These are phyloP conservation scores for Tromatobia lineatoria DNA, from an alignment of 2,888 invertebrate species.

Conservation along the genomic window DNA sequence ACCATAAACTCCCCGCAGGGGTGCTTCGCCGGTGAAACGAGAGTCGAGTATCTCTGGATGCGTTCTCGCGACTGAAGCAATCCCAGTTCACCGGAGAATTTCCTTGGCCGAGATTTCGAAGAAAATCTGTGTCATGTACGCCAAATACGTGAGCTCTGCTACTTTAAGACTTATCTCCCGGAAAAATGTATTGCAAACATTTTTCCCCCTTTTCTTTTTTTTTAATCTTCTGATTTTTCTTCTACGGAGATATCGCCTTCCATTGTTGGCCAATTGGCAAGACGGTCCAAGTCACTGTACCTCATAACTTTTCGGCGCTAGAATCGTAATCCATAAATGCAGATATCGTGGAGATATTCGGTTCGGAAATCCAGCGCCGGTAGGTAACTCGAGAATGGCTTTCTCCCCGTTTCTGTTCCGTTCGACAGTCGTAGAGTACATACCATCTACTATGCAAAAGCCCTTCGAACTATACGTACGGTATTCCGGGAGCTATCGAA, in stretches of 20 bases:
- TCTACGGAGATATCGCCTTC: neutral
- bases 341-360: slow-evolving; percentile 23
- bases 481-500: slow-evolving; percentile 55
- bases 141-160: neutral
- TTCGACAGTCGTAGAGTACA: neutral
- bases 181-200: slow-evolving; percentile 1
- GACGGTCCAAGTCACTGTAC: neutral
- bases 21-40: slow-evolving; percentile 2
- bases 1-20: slow-evolving; percentile 12
- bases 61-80: slow-evolving; percentile 27
- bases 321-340: slow-evolving; percentile 30
- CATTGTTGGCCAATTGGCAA: slow-evolving; percentile 4
- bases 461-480: slow-evolving; percentile 2
- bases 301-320: slow-evolving; percentile 10
- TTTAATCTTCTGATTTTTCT: slow-evolving; percentile 1
- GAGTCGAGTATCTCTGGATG: slow-evolving; percentile 35
- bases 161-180: neutral
- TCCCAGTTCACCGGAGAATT: slow-evolving; percentile 36
- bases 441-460: slow-evolving; percentile 14
- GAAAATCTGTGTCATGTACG: slow-evolving; percentile 11
- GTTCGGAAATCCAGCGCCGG: neutral
- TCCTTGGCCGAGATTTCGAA: neutral
- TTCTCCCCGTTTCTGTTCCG: neutral
- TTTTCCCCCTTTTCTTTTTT: neutral
- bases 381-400: slow-evolving; percentile 12